phyloP scores from a whole-genome alignment of 2,888 invertebrate genomes.

The Chesias legatella region DNA sequence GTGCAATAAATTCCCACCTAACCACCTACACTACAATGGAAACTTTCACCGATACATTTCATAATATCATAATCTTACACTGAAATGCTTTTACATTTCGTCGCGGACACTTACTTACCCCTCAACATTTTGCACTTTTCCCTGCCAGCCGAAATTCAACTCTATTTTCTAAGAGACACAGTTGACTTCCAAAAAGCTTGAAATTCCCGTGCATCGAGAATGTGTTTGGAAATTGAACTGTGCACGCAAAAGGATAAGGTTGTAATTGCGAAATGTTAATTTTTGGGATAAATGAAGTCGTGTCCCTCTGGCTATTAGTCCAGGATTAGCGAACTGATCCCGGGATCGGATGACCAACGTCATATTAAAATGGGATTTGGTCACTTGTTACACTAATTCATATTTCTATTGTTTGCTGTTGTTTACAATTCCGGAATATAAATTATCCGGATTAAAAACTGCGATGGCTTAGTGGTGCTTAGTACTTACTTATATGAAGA shows the following conservation, averaged over 20 bases:
- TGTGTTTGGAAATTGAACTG: constrained; percentile 5
- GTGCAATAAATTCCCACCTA: constrained; percentile 41
- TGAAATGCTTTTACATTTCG: constrained; percentile 76
- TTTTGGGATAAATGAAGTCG: constrained; percentile 36
- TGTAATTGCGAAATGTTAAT: constrained; percentile 11
- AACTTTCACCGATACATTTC: constrained; percentile 55
- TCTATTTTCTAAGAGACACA: constrained; percentile 19
- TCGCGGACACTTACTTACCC: constrained; percentile 49
- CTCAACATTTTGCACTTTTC: constrained; percentile 47
- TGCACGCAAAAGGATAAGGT: constrained; percentile 17
- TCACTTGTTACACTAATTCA: constrained; percentile 65
- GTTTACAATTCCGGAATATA: neutral
- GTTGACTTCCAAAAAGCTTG: neutral
- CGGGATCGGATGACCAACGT: constrained; percentile 72
- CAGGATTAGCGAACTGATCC: constrained; percentile 72
- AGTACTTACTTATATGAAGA: too few species aligned
- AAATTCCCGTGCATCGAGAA: neutral
- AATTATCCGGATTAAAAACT: too few species aligned
- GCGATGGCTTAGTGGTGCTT: too few species aligned
- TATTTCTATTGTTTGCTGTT: constrained; percentile 55
- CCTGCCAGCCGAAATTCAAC: constrained; percentile 30
- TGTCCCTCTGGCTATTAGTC: constrained; percentile 67
- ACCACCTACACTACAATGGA: constrained; percentile 42
- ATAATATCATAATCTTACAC: constrained; percentile 77
- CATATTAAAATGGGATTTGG: constrained; percentile 74